phyloP scores from a whole-genome alignment of 92 coral and sea anemone genomes.

The Chrysogorgia sp. region DNA sequence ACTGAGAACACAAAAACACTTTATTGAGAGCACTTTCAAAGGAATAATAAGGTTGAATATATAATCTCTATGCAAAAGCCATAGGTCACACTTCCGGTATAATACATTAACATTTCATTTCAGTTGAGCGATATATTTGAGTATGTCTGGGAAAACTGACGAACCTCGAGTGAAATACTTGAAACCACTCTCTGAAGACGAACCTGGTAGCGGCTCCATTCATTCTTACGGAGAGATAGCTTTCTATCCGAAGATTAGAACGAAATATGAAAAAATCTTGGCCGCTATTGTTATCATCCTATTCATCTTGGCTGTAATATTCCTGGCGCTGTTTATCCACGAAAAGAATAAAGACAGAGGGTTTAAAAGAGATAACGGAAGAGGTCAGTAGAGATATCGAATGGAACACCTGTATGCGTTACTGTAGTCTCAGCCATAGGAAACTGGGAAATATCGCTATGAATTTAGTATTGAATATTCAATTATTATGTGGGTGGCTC shows the following conservation, averaged over 20 bases:
- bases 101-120: too few species aligned
- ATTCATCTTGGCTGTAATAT: neutral
- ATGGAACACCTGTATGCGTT: too few species aligned
- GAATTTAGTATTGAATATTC: too few species aligned
- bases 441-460: neutral
- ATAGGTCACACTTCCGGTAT: too few species aligned
- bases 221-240: neutral
- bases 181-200: slow-evolving; percentile 3
- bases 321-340: slow-evolving; percentile 35
- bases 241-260: neutral
- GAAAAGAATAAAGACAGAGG: neutral
- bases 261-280: slow-evolving; percentile 11
- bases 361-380: neutral
- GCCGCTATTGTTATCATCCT: slow-evolving; percentile 20
- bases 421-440: too few species aligned
- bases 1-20: too few species aligned
- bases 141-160: too few species aligned
- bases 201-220: neutral
- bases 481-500: too few species aligned
- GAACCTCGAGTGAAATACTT: slow-evolving; percentile 17
- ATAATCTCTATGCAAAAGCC: too few species aligned
- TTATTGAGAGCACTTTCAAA: too few species aligned
- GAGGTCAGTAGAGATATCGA: neutral
- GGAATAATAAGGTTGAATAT: too few species aligned
- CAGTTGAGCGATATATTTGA: too few species aligned